Evolutionary conservation across 2,888 invertebrate genomes (phyloP).

Genomic region (Lathronympha strigana): DNA sequence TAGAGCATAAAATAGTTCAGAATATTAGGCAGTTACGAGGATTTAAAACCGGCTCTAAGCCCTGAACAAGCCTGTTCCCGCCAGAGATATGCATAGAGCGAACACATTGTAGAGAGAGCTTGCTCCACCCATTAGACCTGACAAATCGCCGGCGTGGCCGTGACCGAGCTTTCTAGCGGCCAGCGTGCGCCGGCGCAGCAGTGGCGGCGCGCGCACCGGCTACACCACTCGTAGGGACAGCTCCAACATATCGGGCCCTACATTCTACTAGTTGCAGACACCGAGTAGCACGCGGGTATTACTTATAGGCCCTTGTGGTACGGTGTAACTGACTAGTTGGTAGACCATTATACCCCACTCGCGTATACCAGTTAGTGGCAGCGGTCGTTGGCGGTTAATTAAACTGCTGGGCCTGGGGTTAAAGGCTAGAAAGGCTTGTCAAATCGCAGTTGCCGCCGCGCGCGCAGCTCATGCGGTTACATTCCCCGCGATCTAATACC

Average conservation of each 20-base stretch:
- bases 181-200: constrained; percentile 40
- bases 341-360: too few relatives aligned
- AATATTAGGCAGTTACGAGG: too few relatives aligned
- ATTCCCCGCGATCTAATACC: neutral
- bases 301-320: too few relatives aligned
- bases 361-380: too few relatives aligned
- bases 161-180: constrained; percentile 55
- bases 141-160: constrained; percentile 43
- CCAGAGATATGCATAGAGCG: too few relatives aligned
- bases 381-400: neutral
- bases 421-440: constrained; percentile 11
- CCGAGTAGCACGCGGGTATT: too few relatives aligned
- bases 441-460: constrained; percentile 27
- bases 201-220: constrained; percentile 12
- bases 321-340: too few relatives aligned
- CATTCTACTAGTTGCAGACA: too few relatives aligned
- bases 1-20: too few relatives aligned
- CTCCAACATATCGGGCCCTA: neutral
- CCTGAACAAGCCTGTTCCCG: too few relatives aligned
- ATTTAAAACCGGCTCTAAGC: too few relatives aligned
- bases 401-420: neutral
- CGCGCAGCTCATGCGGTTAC: neutral
- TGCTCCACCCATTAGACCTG: neutral
- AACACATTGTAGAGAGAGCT: constrained; percentile 12
- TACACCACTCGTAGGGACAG: constrained; percentile 11